Conservation (phyloP, 2,113 vertebrate genomes). For the Gnathonemus echidnorhynchus region DNA sequence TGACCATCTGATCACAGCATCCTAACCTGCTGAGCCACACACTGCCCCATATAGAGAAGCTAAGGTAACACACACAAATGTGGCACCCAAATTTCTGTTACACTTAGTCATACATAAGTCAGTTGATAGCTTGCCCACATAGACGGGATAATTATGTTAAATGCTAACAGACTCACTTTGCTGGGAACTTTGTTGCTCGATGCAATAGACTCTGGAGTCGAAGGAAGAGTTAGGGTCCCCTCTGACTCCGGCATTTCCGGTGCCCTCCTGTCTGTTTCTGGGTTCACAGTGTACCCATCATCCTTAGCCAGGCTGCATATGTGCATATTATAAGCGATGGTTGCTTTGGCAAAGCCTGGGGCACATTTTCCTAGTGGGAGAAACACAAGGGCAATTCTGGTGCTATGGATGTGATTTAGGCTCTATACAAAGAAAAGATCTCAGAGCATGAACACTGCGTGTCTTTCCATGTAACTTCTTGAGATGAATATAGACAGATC, state of each 20-base stretch:
- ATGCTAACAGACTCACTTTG: conserved; percentile 41
- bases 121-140: background rate
- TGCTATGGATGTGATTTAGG: background rate
- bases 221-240: conserved; percentile 39
- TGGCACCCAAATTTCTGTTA: background rate
- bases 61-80: background rate
- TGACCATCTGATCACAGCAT: background rate
- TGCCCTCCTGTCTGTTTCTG: background rate
- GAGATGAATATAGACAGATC: background rate
- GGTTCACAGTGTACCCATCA: conserved; percentile 29
- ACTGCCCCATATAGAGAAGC: background rate
- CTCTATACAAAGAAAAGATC: background rate
- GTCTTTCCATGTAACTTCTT: background rate
- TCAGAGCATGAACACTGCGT: background rate
- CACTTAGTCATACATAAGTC: background rate
- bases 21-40: background rate
- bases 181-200: conserved; percentile 6
- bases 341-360: conserved; percentile 48
- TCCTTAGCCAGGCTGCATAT: conserved; percentile 31
- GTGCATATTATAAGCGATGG: conserved; percentile 47
- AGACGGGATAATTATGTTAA: background rate
- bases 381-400: background rate
- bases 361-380: conserved; percentile 47
- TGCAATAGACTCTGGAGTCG: conserved; percentile 11
- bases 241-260: conserved; percentile 37